Base-by-base conservation (phyloP, 1,140 invertebrate genomes). In the Dendrolimus kikuchii region DNA sequence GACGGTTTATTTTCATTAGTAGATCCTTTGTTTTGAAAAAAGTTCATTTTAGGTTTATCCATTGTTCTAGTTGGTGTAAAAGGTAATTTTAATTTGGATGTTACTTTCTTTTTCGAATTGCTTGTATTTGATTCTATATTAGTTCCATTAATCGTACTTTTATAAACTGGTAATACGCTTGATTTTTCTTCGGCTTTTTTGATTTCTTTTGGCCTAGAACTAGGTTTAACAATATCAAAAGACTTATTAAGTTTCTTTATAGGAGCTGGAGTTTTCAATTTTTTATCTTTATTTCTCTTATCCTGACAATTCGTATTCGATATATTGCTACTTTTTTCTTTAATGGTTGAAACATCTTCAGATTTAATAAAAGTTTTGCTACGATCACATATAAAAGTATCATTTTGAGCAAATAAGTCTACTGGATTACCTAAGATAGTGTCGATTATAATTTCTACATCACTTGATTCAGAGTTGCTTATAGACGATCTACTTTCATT, bases 41-140 rank as follows among this genome's bases (percentile, higher is more conserved):
- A 78, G 63, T 81, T 86, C 8, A 78, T 75, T 64, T 86, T 87
- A 42, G 76, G 74, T 55, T 86, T 87, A 39, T 87, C 85, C 72
- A 85, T 85, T 38, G 73, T 61, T 70, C 71, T 83, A 6, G 59
- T 62, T 38, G 83, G 84, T n/a, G 82, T 75, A 73, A 88, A 88
- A 3, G 79, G 80, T 50, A 87, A 57, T 62, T 76, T 84, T 64
- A 88, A 68, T 71, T 85, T 87, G 0, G 78, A 77, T 7, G 65
- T 67, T 9, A 55, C 63, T 60, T 70, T 83, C 68, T 81, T 86
- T 63, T 76, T 83, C 55, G 62, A 68, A 51, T 44, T 68, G 49
- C 51, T 76, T 37, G 55, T 46, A 62, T 57, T 76, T 57, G 77
- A 62, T 58, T 76, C 72, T 60, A 76, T 53, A 49, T 58, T 58